Evolutionary conservation across 2,797 vertebrate species (phyloP).

Genomic region (Yasuhikotakia modesta): DNA sequence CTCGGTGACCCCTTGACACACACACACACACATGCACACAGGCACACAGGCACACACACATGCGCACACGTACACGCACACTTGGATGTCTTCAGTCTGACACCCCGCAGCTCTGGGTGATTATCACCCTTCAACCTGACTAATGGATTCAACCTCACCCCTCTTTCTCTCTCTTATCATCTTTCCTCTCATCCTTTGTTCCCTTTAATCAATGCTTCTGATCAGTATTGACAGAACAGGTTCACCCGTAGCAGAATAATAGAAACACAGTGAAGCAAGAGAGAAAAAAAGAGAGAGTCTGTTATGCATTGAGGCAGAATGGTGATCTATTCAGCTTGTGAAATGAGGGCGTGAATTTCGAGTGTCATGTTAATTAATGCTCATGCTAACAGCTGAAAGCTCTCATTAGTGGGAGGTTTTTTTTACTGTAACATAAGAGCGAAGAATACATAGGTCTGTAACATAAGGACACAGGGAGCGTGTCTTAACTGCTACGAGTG

Average conservation of each 20-base stretch:
- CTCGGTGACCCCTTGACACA: slow-evolving; percentile 2
- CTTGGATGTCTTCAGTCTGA: slow-evolving; percentile 8
- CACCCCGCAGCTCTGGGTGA: slow-evolving; percentile 36
- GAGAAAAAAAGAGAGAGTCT: background rate
- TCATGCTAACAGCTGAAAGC: slow-evolving; percentile 38
- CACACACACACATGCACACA: slow-evolving; percentile 5
- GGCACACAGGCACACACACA: too few relatives aligned
- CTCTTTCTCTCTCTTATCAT: slow-evolving; percentile 41
- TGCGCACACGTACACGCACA: background rate
- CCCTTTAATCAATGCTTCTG: slow-evolving; percentile 33
- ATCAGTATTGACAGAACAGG: slow-evolving; percentile 34
- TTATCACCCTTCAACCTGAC: slow-evolving; percentile 42
- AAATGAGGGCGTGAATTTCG: slow-evolving; percentile 18
- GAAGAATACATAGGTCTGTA: slow-evolving; percentile 14
- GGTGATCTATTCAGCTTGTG: slow-evolving; percentile 19
- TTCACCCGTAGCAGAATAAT: slow-evolving; percentile 11
- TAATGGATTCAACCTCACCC: slow-evolving; percentile 39
- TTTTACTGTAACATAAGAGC: slow-evolving; percentile 14
- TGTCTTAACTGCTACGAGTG: slow-evolving; percentile 16
- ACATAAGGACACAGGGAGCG: slow-evolving; percentile 6
- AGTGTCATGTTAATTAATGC: slow-evolving; percentile 44
- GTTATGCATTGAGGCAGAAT: slow-evolving; percentile 7
- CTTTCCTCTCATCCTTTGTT: slow-evolving; percentile 37
- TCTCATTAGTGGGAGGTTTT: slow-evolving; percentile 37
- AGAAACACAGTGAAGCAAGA: slow-evolving; percentile 4